phyloP scores from a whole-genome alignment of 2,888 invertebrate species.

The Dusona sp. region DNA sequence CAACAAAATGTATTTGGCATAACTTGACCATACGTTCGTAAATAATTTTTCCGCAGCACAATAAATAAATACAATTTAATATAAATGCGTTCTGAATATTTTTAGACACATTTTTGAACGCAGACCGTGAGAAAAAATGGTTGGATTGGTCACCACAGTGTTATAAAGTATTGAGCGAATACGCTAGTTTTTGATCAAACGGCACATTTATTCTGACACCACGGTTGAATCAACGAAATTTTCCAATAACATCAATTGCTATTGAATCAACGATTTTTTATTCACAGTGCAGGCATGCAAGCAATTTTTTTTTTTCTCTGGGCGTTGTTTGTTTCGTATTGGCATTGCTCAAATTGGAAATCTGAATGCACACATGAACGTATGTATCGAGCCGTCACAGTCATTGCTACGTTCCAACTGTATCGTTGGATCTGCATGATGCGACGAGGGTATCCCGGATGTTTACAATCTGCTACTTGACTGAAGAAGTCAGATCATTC shows the following conservation, averaged over 20 bases:
- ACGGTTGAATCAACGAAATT: too few species aligned
- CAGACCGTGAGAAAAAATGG: not conserved
- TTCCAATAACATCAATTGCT: too few species aligned
- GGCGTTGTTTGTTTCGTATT: not conserved
- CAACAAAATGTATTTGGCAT: not conserved
- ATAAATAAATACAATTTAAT: not conserved
- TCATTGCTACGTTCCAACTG: constrained; percentile 64
- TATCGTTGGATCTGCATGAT: constrained; percentile 75
- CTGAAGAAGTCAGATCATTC: constrained; percentile 72
- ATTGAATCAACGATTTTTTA: too few species aligned
- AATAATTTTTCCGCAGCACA: too few species aligned
- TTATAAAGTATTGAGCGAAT: too few species aligned
- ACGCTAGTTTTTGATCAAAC: too few species aligned
- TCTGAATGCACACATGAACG: not conserved
- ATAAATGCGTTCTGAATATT: not conserved
- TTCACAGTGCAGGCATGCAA: not conserved
- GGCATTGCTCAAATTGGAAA: not conserved
- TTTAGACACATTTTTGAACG: not conserved
- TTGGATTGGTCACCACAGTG: too few species aligned
- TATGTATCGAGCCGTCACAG: constrained; percentile 18
- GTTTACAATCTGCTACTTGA: constrained; percentile 82
- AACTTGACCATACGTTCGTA: not conserved
- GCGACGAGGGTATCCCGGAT: constrained; percentile 76
- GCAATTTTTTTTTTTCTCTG: not conserved
- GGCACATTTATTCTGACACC: too few species aligned